Evolutionary conservation across 2,113 vertebrate species (phyloP).

Genomic region (Oncorhynchus tshawytscha): DNA sequence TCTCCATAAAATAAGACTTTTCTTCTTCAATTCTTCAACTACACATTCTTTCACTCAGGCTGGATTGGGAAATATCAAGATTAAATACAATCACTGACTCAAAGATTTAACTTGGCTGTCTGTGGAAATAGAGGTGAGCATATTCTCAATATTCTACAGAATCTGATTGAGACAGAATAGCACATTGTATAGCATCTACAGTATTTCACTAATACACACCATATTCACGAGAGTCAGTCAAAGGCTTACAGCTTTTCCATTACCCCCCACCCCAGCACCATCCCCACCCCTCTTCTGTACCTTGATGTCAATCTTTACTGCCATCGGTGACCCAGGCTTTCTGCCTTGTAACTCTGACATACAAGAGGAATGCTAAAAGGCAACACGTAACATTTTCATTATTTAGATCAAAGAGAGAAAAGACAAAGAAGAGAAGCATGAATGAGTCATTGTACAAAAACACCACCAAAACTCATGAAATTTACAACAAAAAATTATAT

Average conservation of each 20-base stretch:
- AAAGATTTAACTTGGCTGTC: neutral
- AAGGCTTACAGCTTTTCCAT: neutral
- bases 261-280: neutral
- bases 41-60: no score
- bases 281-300: constrained; percentile 4
- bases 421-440: constrained; percentile 30
- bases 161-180: no score
- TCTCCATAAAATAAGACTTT: no score
- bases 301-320: constrained; percentile 37
- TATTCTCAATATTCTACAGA: no score
- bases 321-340: constrained; percentile 43
- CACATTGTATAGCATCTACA: no score
- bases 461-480: constrained; percentile 48
- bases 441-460: constrained; percentile 26
- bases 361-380: constrained; percentile 44
- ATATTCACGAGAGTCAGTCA: no score
- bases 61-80: no score
- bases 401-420: constrained; percentile 56
- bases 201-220: no score
- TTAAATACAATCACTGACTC: neutral
- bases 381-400: constrained; percentile 57
- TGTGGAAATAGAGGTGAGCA: neutral
- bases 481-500: constrained; percentile 29
- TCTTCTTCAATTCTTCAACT: no score
- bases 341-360: constrained; percentile 34